Percentiles rank a stretch among this genome's conserved stretches.
Conservation (phyloP, 2,113 vertebrate species). For the Oncorhynchus kisutch region DNA sequence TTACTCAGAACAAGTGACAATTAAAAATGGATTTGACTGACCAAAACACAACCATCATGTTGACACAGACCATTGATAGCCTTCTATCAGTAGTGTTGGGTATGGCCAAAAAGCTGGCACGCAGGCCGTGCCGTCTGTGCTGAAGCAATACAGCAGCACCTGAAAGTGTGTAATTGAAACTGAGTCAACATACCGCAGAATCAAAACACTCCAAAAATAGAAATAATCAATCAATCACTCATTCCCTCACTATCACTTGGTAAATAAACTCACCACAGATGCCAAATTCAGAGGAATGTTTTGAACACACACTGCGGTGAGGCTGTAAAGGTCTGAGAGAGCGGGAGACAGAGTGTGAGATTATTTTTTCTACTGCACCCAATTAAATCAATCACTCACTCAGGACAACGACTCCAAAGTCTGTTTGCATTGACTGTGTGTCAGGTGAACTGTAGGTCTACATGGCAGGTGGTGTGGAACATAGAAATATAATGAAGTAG, state of each 20-base stretch:
- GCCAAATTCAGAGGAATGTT: neutral
- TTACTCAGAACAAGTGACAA: no score
- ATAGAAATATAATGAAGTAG: no score
- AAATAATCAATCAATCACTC: neutral
- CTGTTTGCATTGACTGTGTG: neutral
- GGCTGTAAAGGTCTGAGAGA: neutral
- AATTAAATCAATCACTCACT: slow-evolving; percentile 27
- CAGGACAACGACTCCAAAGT: neutral
- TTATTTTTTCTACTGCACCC: slow-evolving; percentile 33
- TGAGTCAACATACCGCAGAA: neutral
- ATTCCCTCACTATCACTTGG: neutral
- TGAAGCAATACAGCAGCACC: slow-evolving; percentile 3
- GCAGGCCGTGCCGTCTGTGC: neutral
- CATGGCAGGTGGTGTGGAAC: no score
- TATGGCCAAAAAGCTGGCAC: neutral
- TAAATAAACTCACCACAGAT: neutral
- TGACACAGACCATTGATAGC: slow-evolving; percentile 11
- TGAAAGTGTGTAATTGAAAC: slow-evolving; percentile 2
- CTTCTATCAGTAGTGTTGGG: slow-evolving; percentile 21
- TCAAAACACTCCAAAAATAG: slow-evolving; percentile 5
- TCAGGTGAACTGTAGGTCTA: neutral
- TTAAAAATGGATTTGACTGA: neutral
- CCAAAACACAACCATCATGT: slow-evolving; percentile 17
- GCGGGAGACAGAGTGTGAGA: no score
- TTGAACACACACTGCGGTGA: neutral